Conservation (phyloP, 2,888 invertebrate genomes). For the Drosophila stalkeri region DNA sequence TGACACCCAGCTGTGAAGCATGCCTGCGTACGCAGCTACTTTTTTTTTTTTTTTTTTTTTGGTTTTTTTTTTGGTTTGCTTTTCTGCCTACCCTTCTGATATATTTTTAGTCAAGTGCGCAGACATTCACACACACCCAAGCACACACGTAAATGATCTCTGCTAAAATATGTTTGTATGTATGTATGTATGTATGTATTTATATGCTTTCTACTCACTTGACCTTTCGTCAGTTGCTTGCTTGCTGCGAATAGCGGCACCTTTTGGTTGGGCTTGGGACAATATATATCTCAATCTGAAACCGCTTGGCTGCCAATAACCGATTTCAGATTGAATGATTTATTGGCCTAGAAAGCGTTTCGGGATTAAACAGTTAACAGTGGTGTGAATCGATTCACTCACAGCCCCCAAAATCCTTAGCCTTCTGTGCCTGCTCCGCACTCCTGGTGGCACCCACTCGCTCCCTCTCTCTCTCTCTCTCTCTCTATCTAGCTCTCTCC, state of each 20-base stretch:
- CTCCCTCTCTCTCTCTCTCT: background rate
- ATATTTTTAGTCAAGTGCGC: slow-evolving; percentile 44
- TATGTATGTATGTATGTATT: slow-evolving; percentile 5
- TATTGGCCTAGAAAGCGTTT: slow-evolving; percentile 23
- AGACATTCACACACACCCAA: slow-evolving; percentile 1
- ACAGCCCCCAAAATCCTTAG: background rate
- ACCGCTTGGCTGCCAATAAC: slow-evolving; percentile 25
- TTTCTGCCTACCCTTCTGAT: slow-evolving; percentile 29
- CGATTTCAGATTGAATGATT: slow-evolving; percentile 35
- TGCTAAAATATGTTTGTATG: slow-evolving; percentile 1
- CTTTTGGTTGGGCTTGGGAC: slow-evolving; percentile 7
- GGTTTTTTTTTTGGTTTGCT: slow-evolving; percentile 13
- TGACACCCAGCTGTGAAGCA: slow-evolving; percentile 27
- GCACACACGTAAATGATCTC: background rate
- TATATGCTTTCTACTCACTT: slow-evolving; percentile 34
- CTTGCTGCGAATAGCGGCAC: background rate
- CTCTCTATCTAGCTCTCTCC: background rate
- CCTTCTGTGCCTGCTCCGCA: background rate
- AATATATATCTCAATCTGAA: slow-evolving; percentile 1
- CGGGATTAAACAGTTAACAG: slow-evolving; percentile 25
- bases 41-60: slow-evolving; percentile 14
- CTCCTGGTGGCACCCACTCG: background rate
- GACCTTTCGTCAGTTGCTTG: slow-evolving; percentile 6
- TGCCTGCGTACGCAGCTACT: slow-evolving; percentile 19
- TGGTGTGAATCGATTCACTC: slow-evolving; percentile 17